phyloP scores from a whole-genome alignment of 2,113 vertebrate species.

The human region GRCh38 chr16:17633501-17634000 shows the following conservation, averaged over 20 bases:
- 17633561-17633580: not conserved
- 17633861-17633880: not conserved
- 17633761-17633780: not conserved
- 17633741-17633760: not conserved
- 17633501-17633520: not conserved
- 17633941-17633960: not conserved
- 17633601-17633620: not conserved
- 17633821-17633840: not conserved
- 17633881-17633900: not conserved
- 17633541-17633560: not conserved
- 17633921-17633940: too few species aligned
- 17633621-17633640: not conserved
- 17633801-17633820: not conserved
- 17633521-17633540: not conserved
- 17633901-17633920: not conserved
- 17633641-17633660: not conserved
- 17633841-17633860: too few species aligned
- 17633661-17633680: not conserved
- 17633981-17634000: not conserved
- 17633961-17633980: not conserved
- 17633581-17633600: rapidly evolving
- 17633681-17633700: not conserved
- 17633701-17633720: not conserved
- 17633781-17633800: not conserved
- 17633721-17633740: not conserved